Base-by-base conservation (phyloP, 64 coral and sea anemone genomes). In the Stichodactyla helianthus region DNA sequence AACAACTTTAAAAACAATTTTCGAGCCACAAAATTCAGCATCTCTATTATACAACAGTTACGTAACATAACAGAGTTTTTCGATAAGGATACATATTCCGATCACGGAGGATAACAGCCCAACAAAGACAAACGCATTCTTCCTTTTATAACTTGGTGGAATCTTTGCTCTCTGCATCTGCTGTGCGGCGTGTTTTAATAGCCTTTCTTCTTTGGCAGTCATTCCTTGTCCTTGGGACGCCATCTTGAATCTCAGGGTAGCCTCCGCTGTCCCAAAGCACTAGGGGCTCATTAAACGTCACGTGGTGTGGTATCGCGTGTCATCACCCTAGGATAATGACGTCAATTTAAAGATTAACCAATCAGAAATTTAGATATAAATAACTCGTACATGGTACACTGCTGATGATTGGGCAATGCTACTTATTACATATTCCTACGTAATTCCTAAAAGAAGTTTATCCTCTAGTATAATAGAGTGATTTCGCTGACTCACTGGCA, bases 61-160 rank as follows among this genome's bases (percentile, higher is more conserved):
- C 55, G 1, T 44, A 44, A 44, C 35, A 44, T 44, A 35, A 65
- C 62, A 23, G 62, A 22, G 18, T 13, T 74, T 74, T 74, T 23
- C 55, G 55, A 58, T 85, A 96, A 96, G 94, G 94, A 96, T 96
- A 96, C 94, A 96, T 79, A 96, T 93, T 59, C 91, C 94, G 13
- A 86, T 86, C 17, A 96, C 94, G 80, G 94, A 92, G 14, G 91
- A 57, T 52, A 96, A 64, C 13, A 96, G 88, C 26, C 94, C 88
- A 52, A 57, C 64, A 53, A 96, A 96, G 27, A 93, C 87, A 79
- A 87, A 60, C 44, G 77, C 15, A 51, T 96, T 96, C 71, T 87
- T 93, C 80, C 90, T 87, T 88, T 71, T 96, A 63, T 89, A 83
- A 51, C 82, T 83, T 6, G 52, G 13, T n/a, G 67, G 79, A 50